These are phyloP conservation scores for Ispidina lecontei DNA, from an alignment of 2,797 vertebrate species.

Conservation along the genomic window DNA sequence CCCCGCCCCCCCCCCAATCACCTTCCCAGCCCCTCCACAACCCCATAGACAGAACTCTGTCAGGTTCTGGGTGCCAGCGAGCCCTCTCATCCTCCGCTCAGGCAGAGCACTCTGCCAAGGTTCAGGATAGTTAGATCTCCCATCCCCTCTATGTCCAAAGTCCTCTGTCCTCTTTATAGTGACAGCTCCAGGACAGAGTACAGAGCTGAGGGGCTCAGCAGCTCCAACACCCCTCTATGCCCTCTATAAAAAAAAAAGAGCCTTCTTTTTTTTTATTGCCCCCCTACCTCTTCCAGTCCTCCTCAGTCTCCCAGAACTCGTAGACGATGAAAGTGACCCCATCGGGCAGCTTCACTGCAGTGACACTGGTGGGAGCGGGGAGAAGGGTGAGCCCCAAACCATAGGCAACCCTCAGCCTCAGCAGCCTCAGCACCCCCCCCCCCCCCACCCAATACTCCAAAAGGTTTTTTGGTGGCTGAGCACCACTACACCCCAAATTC, in stretches of 20 bases:
- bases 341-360: conserved; percentile 89
- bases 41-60: accelerated
- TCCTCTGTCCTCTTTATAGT: background rate
- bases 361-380: conserved; percentile 77
- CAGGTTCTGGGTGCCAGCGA: background rate
- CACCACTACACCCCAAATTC: background rate
- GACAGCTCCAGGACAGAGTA: background rate
- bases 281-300: conserved; percentile 92
- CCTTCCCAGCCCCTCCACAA: background rate
- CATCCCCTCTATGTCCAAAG: background rate
- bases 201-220: background rate
- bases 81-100: background rate
- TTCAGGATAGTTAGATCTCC: background rate
- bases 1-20: background rate
- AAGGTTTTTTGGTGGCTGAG: background rate
- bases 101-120: background rate
- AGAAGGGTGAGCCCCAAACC: background rate
- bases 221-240: background rate
- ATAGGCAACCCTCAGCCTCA: background rate
- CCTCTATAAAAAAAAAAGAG: background rate
- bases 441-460: too few species aligned
- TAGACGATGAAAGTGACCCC: conserved; percentile 93
- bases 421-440: accelerated
- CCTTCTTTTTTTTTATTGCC: background rate
- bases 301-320: conserved; percentile 96